Evolutionary conservation across 92 coral and sea anemone species (phyloP).

Genomic region (Umimayanthus chanpuru): DNA sequence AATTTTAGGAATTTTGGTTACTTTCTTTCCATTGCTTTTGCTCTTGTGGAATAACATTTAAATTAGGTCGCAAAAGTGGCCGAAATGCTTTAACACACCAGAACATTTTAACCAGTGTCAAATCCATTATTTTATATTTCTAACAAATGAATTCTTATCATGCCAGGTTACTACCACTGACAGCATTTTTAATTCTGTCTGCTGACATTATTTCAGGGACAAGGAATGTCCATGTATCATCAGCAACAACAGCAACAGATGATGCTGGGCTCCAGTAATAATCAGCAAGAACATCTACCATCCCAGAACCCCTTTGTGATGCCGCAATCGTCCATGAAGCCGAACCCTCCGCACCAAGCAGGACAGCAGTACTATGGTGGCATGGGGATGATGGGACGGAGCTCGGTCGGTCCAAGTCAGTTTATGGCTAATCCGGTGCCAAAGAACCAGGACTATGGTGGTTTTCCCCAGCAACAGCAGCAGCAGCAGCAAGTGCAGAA

Average conservation of each 20-base stretch:
- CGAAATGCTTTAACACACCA: too few species aligned
- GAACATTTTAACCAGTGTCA: too few species aligned
- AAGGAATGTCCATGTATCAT: conserved; percentile 35
- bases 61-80: too few species aligned
- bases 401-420: conserved; percentile 56
- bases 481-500: conserved; percentile 79
- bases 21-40: too few species aligned
- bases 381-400: conserved; percentile 60
- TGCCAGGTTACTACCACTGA: too few species aligned
- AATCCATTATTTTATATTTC: too few species aligned
- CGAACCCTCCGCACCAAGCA: conserved; percentile 51
- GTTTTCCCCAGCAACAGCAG: conserved; percentile 70
- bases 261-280: conserved; percentile 5
- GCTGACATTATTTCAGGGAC: conserved; percentile 10
- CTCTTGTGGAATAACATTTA: too few species aligned
- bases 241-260: conserved; percentile 53
- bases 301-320: conserved; percentile 61
- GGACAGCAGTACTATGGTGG: conserved; percentile 71
- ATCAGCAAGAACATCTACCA: conserved; percentile 45
- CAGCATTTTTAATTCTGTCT: neutral
- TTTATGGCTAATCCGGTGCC: conserved; percentile 61
- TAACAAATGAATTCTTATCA: too few species aligned
- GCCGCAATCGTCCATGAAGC: conserved; percentile 66
- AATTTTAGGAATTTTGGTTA: too few species aligned
- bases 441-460: conserved; percentile 66